phyloP scores from a whole-genome alignment of 2,797 vertebrate genomes.

The Ciconia nigra region DNA sequence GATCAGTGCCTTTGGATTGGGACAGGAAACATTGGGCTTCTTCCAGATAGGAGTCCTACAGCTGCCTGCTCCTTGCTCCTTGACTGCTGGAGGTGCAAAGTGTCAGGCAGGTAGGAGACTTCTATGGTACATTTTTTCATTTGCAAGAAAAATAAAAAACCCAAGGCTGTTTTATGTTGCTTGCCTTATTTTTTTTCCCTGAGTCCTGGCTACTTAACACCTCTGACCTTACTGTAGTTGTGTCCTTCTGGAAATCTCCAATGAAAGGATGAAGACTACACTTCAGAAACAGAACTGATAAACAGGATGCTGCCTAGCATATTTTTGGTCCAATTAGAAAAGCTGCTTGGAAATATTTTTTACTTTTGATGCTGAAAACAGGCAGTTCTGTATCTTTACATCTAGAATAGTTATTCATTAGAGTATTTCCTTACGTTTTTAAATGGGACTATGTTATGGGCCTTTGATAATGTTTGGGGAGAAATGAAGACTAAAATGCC shows the following conservation, averaged over 20 bases:
- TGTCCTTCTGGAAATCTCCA: neutral
- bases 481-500: neutral
- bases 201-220: neutral
- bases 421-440: neutral
- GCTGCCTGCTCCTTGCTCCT: neutral
- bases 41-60: neutral
- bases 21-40: neutral
- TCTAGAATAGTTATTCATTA: neutral
- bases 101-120: neutral
- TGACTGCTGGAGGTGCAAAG: neutral
- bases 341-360: neutral
- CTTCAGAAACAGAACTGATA: neutral
- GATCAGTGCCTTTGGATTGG: neutral
- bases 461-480: neutral
- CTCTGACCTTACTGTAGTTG: neutral
- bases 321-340: neutral
- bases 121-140: neutral
- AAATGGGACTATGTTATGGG: neutral
- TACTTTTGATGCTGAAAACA: neutral
- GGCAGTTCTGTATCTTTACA: neutral
- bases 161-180: neutral
- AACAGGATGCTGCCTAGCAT: neutral
- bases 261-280: neutral
- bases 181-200: neutral
- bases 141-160: neutral